phyloP scores from a whole-genome alignment of 2,797 vertebrate species.

The Xenentodon cancila region DNA sequence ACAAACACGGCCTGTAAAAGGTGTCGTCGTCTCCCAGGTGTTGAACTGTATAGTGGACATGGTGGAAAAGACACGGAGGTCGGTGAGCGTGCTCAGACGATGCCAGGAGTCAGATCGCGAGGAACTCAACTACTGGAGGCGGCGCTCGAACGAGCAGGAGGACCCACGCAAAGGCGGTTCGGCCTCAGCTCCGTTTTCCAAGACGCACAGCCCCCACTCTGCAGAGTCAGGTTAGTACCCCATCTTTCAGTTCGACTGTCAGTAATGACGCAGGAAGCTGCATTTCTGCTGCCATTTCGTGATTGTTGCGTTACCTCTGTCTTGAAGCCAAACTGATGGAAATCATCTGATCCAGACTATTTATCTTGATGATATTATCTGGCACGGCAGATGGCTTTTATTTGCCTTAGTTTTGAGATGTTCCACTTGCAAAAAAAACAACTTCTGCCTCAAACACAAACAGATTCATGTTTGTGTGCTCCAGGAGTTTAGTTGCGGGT shows the following conservation, averaged over 20 bases:
- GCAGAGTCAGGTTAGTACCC: conserved; percentile 85
- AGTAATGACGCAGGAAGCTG: not conserved
- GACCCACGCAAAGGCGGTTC: conserved; percentile 88
- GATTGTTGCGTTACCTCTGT: not conserved
- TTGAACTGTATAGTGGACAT: conserved; percentile 99
- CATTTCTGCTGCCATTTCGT: not conserved
- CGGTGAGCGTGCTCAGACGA: conserved; percentile 93
- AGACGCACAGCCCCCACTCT: conserved; percentile 92
- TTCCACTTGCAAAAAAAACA: too few species aligned
- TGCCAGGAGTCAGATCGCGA: conserved; percentile 97
- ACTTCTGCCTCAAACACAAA: too few species aligned
- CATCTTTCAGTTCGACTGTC: not conserved
- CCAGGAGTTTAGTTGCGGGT: too few species aligned
- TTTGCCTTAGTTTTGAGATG: too few species aligned
- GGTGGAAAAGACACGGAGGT: conserved; percentile 97
- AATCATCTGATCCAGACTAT: not conserved
- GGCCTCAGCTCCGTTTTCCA: conserved; percentile 77
- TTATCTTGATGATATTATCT: not conserved
- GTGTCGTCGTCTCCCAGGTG: conserved; percentile 77
- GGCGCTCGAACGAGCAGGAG: conserved; percentile 90
- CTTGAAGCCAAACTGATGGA: conserved; percentile 9
- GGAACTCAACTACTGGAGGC: conserved; percentile 96
- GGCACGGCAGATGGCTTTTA: too few species aligned
- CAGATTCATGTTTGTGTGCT: too few species aligned
- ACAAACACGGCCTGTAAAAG: too few species aligned